phyloP scores from a whole-genome alignment of 2,113 vertebrate species.

The Sceloporus undulatus region DNA sequence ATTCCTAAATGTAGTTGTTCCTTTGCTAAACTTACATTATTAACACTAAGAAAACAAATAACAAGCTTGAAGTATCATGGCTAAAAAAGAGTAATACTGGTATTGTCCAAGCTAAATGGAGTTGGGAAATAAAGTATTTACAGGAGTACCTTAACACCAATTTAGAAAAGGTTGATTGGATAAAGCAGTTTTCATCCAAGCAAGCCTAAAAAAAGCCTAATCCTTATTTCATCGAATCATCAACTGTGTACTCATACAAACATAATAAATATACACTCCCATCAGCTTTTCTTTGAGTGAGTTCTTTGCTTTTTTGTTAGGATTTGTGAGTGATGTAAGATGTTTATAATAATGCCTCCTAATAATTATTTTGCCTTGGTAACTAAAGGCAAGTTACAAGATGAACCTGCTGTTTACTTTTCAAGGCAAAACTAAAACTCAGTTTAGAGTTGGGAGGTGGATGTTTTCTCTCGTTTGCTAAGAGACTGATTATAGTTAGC shows the following conservation, averaged over 20 bases:
- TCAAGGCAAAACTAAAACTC: slow-evolving; percentile 60
- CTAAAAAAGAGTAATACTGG: slow-evolving; percentile 33
- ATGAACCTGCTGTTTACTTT: slow-evolving; percentile 59
- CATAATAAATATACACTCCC: slow-evolving; percentile 68
- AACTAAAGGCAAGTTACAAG: slow-evolving; percentile 56
- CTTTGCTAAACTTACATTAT: slow-evolving; percentile 2
- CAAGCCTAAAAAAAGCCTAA: slow-evolving; percentile 58
- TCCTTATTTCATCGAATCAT: slow-evolving; percentile 74
- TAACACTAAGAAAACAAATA: slow-evolving; percentile 33
- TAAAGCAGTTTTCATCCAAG: slow-evolving; percentile 73
- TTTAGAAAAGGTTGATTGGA: slow-evolving; percentile 78
- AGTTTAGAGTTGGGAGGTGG: neutral
- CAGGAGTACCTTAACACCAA: slow-evolving; percentile 74
- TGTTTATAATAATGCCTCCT: slow-evolving; percentile 52
- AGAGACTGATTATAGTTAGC: neutral
- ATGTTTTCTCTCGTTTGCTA: neutral
- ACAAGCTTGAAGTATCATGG: slow-evolving; percentile 39
- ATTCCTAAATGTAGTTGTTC: slow-evolving; percentile 2
- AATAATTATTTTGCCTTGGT: slow-evolving; percentile 62
- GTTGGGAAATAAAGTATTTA: slow-evolving; percentile 73
- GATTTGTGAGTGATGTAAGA: slow-evolving; percentile 52
- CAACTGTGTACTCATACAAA: slow-evolving; percentile 71
- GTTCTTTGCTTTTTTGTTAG: slow-evolving; percentile 49
- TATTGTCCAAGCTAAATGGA: slow-evolving; percentile 53
- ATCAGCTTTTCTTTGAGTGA: slow-evolving; percentile 55